These are phyloP conservation scores for Aromia moschata DNA, from an alignment of 2,888 invertebrate species.

Conservation along the genomic window DNA sequence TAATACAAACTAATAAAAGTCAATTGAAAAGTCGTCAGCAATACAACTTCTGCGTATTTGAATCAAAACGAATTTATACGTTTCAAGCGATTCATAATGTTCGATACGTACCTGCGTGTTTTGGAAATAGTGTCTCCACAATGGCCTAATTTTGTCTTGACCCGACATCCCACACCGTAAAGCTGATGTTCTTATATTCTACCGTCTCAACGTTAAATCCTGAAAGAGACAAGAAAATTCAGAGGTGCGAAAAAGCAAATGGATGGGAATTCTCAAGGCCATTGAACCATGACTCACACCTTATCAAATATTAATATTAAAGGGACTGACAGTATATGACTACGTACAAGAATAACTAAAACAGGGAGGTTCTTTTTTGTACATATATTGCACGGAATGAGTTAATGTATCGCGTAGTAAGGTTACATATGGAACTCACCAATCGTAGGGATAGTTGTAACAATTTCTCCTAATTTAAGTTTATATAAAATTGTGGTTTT, in stretches of 20 bases:
- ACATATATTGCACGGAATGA: too few species aligned
- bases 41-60: too few species aligned
- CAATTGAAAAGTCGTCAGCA: too few species aligned
- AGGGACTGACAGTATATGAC: background rate
- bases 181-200: constrained; percentile 99
- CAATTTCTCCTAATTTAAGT: constrained; percentile 99
- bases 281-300: constrained; percentile 39
- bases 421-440: constrained; percentile 76
- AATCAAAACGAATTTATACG: too few species aligned
- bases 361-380: background rate
- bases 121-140: constrained; percentile 99
- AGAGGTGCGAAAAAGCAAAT: constrained; percentile 21
- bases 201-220: constrained; percentile 98
- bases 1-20: too few species aligned
- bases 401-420: too few species aligned
- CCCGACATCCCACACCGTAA: constrained; percentile 99
- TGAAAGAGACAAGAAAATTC: constrained; percentile 59
- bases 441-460: constrained; percentile 99
- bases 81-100: too few species aligned
- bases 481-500: constrained; percentile 99
- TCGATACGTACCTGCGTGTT: constrained; percentile 91
- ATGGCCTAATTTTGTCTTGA: constrained; percentile 96
- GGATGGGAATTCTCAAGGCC: constrained; percentile 33
- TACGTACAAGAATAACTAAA: too few species aligned
- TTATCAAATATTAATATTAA: constrained; percentile 2